Conservation (phyloP, 2,888 invertebrate species). For the Zootermopsis nevadensis region DNA sequence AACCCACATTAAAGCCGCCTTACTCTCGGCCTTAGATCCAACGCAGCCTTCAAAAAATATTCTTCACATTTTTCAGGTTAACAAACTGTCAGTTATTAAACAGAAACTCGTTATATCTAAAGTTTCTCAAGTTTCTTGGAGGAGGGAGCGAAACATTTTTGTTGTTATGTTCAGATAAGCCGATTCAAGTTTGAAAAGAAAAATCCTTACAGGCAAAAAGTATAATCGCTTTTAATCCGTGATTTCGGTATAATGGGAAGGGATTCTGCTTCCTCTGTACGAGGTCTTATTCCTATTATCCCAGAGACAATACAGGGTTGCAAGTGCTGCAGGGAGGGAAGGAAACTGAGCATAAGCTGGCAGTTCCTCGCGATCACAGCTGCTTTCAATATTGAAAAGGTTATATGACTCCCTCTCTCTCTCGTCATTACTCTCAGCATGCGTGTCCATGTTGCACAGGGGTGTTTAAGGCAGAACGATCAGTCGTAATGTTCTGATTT, state of each 20-base stretch:
- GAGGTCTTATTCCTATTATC: background rate
- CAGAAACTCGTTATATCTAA: no score
- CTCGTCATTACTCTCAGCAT: background rate
- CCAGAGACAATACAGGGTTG: conserved; percentile 8
- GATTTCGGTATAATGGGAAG: conserved; percentile 31
- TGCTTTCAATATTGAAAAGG: conserved; percentile 33
- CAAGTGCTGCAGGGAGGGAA: background rate
- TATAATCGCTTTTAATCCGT: conserved; percentile 30
- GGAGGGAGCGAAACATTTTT: no score
- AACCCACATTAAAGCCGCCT: no score
- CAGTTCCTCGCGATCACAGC: conserved; percentile 25
- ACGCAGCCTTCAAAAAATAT: no score
- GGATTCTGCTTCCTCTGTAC: background rate
- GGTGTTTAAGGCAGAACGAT: background rate
- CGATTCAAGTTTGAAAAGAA: background rate
- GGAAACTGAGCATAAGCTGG: background rate
- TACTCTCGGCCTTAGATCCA: no score
- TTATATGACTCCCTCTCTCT: background rate
- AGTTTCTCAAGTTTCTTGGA: no score
- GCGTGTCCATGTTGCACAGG: conserved; percentile 9
- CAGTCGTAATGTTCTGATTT: no score
- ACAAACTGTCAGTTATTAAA: no score
- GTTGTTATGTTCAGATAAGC: no score
- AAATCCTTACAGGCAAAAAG: background rate
- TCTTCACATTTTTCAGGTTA: no score